phyloP scores from a whole-genome alignment of 2,888 invertebrate species.

The Mechanitis mazaeus region DNA sequence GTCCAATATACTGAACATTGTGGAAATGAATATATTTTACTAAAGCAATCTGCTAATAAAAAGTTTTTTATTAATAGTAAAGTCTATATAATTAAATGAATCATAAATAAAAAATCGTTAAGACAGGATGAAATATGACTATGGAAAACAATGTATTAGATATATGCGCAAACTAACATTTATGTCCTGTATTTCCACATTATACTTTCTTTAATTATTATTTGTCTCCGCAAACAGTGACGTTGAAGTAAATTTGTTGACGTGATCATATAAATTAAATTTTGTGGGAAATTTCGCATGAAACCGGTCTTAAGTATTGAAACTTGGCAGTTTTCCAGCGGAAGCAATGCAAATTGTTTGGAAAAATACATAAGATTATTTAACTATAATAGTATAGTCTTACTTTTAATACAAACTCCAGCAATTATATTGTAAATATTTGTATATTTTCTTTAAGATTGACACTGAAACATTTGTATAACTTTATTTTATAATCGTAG shows the following conservation, averaged over 20 bases:
- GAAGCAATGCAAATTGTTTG: conserved; percentile 1
- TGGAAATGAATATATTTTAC: background rate
- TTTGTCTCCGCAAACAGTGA: background rate
- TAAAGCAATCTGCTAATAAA: background rate
- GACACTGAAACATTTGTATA: too few relatives aligned
- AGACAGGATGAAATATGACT: too few relatives aligned
- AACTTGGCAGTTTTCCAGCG: conserved; percentile 17
- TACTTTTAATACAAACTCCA: background rate
- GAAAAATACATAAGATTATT: conserved; percentile 14
- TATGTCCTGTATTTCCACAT: background rate
- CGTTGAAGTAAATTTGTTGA: conserved; percentile 1
- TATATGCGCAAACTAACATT: background rate
- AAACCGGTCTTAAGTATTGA: conserved; percentile 10
- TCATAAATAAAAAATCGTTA: too few relatives aligned
- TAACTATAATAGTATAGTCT: conserved; percentile 2
- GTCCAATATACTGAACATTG: conserved; percentile 3
- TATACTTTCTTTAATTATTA: background rate
- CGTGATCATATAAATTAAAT: conserved; percentile 13
- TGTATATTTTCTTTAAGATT: too few relatives aligned
- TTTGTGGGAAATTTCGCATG: conserved; percentile 5
- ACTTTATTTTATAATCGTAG: too few relatives aligned
- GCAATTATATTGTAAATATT: background rate
- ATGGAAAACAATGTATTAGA: too few relatives aligned
- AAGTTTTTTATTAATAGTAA: too few relatives aligned
- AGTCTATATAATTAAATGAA: too few relatives aligned